A percentile compares a stretch with the other conserved stretches of the same genome.
phyloP scores from a whole-genome alignment of 2,113 vertebrate genomes.

The Potamarius usumacintae region DNA sequence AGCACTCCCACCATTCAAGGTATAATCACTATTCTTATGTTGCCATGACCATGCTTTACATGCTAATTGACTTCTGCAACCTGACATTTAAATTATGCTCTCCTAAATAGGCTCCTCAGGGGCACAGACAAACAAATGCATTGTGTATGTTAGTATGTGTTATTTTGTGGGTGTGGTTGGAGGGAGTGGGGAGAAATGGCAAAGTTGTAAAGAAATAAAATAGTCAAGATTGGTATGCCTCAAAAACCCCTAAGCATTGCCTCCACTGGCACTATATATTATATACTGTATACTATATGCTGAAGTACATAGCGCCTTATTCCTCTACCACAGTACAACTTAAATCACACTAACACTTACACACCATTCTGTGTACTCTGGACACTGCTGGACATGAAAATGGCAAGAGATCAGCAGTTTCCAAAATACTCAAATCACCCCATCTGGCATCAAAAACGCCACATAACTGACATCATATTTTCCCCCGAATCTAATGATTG shows the following conservation, averaged over 20 bases:
- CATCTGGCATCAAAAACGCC: not conserved
- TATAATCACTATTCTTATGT: constrained; percentile 51
- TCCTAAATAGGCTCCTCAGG: not conserved
- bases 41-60: constrained; percentile 64
- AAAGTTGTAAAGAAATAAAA: not conserved
- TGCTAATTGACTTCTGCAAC: constrained; percentile 59
- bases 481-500: not conserved
- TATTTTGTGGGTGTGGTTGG: not conserved
- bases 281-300: not conserved
- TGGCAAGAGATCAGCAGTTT: not conserved
- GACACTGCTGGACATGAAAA: not conserved
- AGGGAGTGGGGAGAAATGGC: not conserved
- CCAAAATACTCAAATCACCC: not conserved
- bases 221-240: not conserved
- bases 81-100: constrained; percentile 26
- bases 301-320: not conserved
- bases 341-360: not conserved
- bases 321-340: not conserved
- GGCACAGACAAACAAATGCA: constrained; percentile 19
- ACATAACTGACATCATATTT: not conserved
- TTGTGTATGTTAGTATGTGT: constrained; percentile 1
- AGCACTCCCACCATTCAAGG: constrained; percentile 20
- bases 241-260: not conserved
- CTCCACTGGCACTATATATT: not conserved
- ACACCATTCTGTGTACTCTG: not conserved